Conservation (phyloP, 2,888 invertebrate species). For the Tupiocoris notatus region DNA sequence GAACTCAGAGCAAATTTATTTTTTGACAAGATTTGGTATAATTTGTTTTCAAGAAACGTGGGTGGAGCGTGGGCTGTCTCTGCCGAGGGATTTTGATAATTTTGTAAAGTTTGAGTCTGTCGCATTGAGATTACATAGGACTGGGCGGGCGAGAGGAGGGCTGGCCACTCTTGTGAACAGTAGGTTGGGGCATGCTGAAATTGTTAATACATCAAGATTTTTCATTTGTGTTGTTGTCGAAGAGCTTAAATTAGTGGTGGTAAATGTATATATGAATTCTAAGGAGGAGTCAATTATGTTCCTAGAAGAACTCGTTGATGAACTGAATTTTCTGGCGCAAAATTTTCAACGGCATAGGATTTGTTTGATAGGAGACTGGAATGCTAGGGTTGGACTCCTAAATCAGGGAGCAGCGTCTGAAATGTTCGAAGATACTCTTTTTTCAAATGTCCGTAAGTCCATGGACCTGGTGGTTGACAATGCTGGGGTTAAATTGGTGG, state of each 20-base stretch:
- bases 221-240: not conserved
- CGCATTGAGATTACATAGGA: not conserved
- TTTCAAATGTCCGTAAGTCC: too few species aligned
- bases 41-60: constrained; percentile 8
- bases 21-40: not conserved
- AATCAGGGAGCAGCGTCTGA: not conserved
- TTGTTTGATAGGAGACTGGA: not conserved
- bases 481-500: not conserved
- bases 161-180: not conserved
- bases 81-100: not conserved
- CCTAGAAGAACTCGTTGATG: not conserved
- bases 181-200: not conserved
- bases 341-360: not conserved
- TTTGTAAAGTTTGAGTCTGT: not conserved
- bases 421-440: too few species aligned
- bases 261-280: not conserved
- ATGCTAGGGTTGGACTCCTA: not conserved
- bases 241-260: not conserved
- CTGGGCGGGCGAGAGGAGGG: not conserved
- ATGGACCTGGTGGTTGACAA: not conserved
- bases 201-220: too few species aligned
- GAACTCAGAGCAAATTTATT: not conserved
- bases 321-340: not conserved
- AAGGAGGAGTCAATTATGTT: not conserved
- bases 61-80: not conserved